Conservation (phyloP, 2,797 vertebrate species). For the Brachymystax lenok region DNA sequence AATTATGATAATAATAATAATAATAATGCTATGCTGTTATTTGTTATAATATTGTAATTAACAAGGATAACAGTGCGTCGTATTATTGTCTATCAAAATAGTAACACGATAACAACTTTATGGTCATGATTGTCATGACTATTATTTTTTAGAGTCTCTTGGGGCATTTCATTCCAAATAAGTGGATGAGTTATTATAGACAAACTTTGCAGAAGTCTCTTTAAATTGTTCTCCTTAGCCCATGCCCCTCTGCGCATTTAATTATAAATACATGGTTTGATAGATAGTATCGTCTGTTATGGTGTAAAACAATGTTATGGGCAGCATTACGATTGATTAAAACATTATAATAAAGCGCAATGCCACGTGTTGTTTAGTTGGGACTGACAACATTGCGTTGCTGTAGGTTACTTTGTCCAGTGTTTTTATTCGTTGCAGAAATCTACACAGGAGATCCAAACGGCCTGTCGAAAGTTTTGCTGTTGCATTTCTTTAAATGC, state of each 20-base stretch:
- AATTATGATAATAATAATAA: constrained; percentile 26
- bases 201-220: not conserved
- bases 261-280: not conserved
- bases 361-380: not conserved
- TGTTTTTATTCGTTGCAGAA: constrained; percentile 1
- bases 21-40: constrained; percentile 21
- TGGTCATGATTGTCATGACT: not conserved
- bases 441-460: not conserved
- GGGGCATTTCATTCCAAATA: not conserved
- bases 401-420: not conserved
- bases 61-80: not conserved
- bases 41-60: not conserved
- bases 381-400: not conserved
- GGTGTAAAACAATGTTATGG: not conserved
- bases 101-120: not conserved
- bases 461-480: not conserved
- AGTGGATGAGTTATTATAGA: not conserved
- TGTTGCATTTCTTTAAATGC: not conserved
- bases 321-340: not conserved
- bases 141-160: not conserved
- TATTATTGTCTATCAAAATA: not conserved
- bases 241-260: not conserved
- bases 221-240: not conserved
- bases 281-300: not conserved
- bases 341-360: not conserved